Base-by-base conservation (phyloP, 92 coral and sea anemone genomes). In the Porites evermanni region DNA sequence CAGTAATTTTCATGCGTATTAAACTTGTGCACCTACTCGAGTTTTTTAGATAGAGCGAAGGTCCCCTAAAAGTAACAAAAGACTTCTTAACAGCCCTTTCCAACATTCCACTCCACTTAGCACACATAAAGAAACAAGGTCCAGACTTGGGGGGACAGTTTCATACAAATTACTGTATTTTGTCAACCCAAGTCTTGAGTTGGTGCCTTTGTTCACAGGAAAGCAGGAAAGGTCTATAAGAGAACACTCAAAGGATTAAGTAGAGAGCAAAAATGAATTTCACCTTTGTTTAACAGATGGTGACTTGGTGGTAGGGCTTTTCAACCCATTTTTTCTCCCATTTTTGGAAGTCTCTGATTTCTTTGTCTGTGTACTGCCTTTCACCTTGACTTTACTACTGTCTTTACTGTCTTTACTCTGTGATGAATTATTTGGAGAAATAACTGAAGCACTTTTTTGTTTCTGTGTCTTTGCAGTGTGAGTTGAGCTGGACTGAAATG, bases 401-500 rank as follows among this genome's bases (percentile, higher is more conserved):
- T 93, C 93, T 32, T 89, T 93, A 16, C 64, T 74, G 74, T 93
- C 93, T 32, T 89, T 93, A 16, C 64, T 74, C 19, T 74, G 84
- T 44, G 65, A 6, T 64, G 75, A 26, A 83, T 77, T 53, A 19
- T 88, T 91, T 78, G 86, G 79, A 21, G 88, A 71, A 53, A 19
- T 10, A 19, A 54, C 76, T 10, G 53, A 63, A 52, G n/a, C 26
- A 60, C 66, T 12, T 32, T 52, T 78, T 14, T 78, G 12, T 20
- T 89, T 83, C 53, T 85, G 82, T 52, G 79, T 24, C 12, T 67
- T 50, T 21, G 72, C 78, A 3, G 69, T 50, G 47, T 75, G 81
- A 8, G 79, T 13, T 4, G 93, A 54, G 74, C 89, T 90, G 8
- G 92, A 82, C 81, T 88, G 96, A 76, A 89, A 93, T 60, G 96